phyloP scores from a whole-genome alignment of 1,140 invertebrate species.

The Drosophila prosaltans region DNA sequence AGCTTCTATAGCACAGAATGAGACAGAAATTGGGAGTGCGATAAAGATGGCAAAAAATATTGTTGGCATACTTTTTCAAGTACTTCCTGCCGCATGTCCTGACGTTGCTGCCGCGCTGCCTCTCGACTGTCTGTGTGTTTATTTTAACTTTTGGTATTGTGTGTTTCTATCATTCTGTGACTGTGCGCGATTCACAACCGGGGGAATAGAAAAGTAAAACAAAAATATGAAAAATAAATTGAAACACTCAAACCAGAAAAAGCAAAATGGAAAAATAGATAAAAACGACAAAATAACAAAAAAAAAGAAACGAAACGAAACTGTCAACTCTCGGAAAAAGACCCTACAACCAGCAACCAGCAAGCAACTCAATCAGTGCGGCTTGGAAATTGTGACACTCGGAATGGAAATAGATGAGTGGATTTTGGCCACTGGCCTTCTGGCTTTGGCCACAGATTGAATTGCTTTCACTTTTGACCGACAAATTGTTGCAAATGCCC shows the following conservation, averaged over 20 bases:
- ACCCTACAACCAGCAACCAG: constrained; percentile 12
- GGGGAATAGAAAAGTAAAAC: constrained; percentile 73
- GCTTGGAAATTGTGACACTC: constrained; percentile 34
- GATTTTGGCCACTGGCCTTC: constrained; percentile 35
- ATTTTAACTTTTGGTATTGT: constrained; percentile 76
- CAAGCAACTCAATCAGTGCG: constrained; percentile 38
- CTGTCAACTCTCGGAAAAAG: constrained; percentile 30
- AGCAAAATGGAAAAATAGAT: too few relatives aligned
- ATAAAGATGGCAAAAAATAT: constrained; percentile 61
- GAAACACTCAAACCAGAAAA: constrained; percentile 60
- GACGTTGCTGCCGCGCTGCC: constrained; percentile 10
- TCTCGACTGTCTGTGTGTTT: constrained; percentile 43
- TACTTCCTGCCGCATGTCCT: constrained; percentile 69
- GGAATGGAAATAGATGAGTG: constrained; percentile 25
- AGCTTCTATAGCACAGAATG: constrained; percentile 37
- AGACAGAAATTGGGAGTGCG: constrained; percentile 7
- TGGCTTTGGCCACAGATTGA: constrained; percentile 54
- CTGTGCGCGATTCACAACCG: constrained; percentile 36
- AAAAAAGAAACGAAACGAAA: constrained; percentile 2
- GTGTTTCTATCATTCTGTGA: background rate
- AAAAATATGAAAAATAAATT: constrained; percentile 81
- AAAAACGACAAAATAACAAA: background rate
- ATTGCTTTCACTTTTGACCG: constrained; percentile 49
- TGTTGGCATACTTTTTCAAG: constrained; percentile 79
- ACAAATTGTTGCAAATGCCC: constrained; percentile 36